Percentiles rank a stretch among this genome's conserved stretches.
These are phyloP conservation scores for Bos taurus DNA, from an alignment of 2,113 vertebrate genomes.

Conservation along the genomic window ARS-UCD2.0 NC_037351.1:4971501-4972000, in stretches of 20 bases:
- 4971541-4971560: not conserved
- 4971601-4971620: not conserved
- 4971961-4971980: slow-evolving; percentile 79
- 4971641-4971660: not conserved
- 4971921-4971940: not conserved
- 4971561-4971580: not conserved
- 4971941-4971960: slow-evolving; percentile 61
- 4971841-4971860: not conserved
- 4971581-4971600: not conserved
- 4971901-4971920: not conserved
- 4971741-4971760: too few species aligned
- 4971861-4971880: not conserved
- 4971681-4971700: not conserved
- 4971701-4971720: not conserved
- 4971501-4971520: not conserved
- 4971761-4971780: not conserved
- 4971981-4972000: slow-evolving; percentile 76
- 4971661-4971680: not conserved
- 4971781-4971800: not conserved
- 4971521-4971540: not conserved
- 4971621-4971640: not conserved
- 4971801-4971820: not conserved
- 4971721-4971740: not conserved
- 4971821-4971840: too few species aligned
- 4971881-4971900: not conserved